Conservation (phyloP, 92 coral and sea anemone species). For the Palythoa grandiflora region DNA sequence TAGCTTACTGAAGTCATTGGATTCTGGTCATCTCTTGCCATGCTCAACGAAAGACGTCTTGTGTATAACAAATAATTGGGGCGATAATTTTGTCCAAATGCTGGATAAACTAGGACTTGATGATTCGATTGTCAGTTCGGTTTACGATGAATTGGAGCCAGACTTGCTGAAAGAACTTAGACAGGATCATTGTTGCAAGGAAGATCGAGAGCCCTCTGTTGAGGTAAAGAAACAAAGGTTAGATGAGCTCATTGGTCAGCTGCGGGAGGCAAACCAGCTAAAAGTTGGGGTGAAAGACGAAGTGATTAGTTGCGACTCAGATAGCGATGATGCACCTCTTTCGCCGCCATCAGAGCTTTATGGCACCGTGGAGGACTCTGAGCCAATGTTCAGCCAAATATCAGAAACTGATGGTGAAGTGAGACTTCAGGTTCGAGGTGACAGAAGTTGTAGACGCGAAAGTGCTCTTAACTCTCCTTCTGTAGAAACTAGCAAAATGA, state of each 20-base stretch:
- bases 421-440: background rate
- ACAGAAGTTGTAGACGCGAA: slow-evolving; percentile 7
- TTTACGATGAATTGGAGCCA: slow-evolving; percentile 17
- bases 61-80: slow-evolving; percentile 22
- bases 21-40: slow-evolving; percentile 9
- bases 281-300: slow-evolving; percentile 28
- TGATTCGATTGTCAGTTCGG: background rate
- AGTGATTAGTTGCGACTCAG: slow-evolving; percentile 28
- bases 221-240: slow-evolving; percentile 45
- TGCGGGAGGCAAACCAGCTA: slow-evolving; percentile 42
- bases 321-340: slow-evolving; percentile 6
- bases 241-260: slow-evolving; percentile 34
- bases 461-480: slow-evolving; percentile 38
- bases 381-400: slow-evolving; percentile 16
- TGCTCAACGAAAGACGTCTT: slow-evolving; percentile 37
- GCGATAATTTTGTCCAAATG: slow-evolving; percentile 38
- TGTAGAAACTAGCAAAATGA: background rate
- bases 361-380: slow-evolving; percentile 24
- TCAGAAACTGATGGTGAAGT: slow-evolving; percentile 16
- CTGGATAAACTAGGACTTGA: slow-evolving; percentile 1
- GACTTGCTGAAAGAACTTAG: slow-evolving; percentile 19
- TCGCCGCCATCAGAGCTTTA: slow-evolving; percentile 43
- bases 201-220: slow-evolving; percentile 12
- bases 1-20: background rate
- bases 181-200: background rate